Percentiles rank a stretch among this genome's conserved stretches.
These are phyloP conservation scores for Cisticola juncidis DNA, from an alignment of 2,113 vertebrate genomes.

Conservation along the genomic window DNA sequence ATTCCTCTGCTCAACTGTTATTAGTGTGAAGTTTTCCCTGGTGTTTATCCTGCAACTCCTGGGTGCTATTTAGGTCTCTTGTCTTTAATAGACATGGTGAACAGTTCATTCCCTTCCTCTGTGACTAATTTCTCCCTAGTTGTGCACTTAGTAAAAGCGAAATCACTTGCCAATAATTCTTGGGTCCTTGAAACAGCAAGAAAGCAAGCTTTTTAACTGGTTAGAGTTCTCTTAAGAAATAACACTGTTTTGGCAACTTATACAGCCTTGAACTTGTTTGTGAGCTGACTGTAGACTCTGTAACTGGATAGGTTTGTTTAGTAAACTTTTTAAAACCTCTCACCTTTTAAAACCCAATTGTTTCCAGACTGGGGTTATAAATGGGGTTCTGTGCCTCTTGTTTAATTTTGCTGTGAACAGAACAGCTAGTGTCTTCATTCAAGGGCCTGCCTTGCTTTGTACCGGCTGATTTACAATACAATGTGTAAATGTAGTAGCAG, in stretches of 20 bases:
- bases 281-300: neutral
- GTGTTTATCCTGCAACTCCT: slow-evolving; percentile 19
- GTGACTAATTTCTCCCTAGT: slow-evolving; percentile 39
- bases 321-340: slow-evolving; percentile 52
- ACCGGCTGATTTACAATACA: slow-evolving; percentile 36
- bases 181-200: neutral
- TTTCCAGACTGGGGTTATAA: slow-evolving; percentile 21
- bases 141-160: slow-evolving; percentile 27
- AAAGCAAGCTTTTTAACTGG: neutral
- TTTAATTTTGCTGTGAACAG: slow-evolving; percentile 43
- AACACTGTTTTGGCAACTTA: neutral
- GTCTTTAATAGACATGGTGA: neutral
- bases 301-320: slow-evolving; percentile 36
- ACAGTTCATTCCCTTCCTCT: slow-evolving; percentile 20
- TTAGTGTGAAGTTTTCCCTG: neutral
- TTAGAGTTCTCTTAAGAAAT: slow-evolving; percentile 15
- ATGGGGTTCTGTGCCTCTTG: slow-evolving; percentile 15
- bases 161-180: slow-evolving; percentile 30
- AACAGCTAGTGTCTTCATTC: slow-evolving; percentile 39
- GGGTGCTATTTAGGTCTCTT: neutral
- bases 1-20: neutral
- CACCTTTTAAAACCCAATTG: slow-evolving; percentile 52
- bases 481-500: slow-evolving; percentile 40
- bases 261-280: slow-evolving; percentile 23
- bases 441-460: slow-evolving; percentile 26